Evolutionary conservation across 2,888 invertebrate species (phyloP).

Genomic region (Seira sanloemensis): DNA sequence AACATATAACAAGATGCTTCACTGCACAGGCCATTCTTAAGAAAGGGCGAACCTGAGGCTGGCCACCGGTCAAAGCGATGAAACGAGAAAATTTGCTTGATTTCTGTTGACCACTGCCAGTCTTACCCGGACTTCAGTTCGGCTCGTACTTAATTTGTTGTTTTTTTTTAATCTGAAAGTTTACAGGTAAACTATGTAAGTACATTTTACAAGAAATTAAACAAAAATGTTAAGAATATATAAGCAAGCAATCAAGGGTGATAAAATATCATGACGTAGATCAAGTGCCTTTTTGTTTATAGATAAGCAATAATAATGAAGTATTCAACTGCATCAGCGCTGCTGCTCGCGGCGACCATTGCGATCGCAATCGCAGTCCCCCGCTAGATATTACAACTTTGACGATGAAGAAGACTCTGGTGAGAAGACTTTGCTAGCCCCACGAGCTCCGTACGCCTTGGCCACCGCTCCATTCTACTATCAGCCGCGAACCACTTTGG

Average conservation of each 20-base stretch:
- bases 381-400: constrained; percentile 17
- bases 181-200: too few relatives aligned
- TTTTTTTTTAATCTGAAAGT: too few relatives aligned
- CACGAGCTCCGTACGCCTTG: constrained; percentile 1
- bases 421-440: not conserved
- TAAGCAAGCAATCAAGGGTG: not conserved
- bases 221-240: not conserved
- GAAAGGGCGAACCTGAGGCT: not conserved
- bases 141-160: constrained; percentile 13
- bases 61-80: not conserved
- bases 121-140: constrained; percentile 7
- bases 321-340: constrained; percentile 21
- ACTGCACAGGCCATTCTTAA: not conserved
- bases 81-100: not conserved
- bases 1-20: not conserved
- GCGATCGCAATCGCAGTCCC: constrained; percentile 35
- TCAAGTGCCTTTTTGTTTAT: not conserved
- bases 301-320: constrained; percentile 11
- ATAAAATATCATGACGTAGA: not conserved
- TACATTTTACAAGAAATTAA: not conserved
- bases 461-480: constrained; percentile 37
- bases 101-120: constrained; percentile 13
- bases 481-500: constrained; percentile 31
- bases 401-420: constrained; percentile 34
- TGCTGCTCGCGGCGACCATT: constrained; percentile 44